Evolutionary conservation across 2,888 invertebrate genomes (phyloP).

Genomic region (Microctonus brassicae): DNA sequence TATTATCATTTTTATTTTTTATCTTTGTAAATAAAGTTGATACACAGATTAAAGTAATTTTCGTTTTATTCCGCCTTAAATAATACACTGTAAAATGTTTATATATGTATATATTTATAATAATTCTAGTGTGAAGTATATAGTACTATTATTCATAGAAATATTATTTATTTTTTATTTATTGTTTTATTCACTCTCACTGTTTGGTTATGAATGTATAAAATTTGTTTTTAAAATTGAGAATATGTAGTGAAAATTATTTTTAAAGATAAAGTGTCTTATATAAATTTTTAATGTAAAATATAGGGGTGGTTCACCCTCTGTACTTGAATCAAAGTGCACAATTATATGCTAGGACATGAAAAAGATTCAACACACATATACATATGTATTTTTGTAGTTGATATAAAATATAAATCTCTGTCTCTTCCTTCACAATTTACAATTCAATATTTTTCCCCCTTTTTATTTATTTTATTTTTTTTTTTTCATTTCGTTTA

Average conservation of each 20-base stretch:
- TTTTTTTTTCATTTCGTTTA: neutral
- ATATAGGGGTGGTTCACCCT: conserved; percentile 55
- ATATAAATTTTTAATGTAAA: conserved; percentile 53
- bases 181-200: neutral
- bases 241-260: conserved; percentile 28
- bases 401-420: neutral
- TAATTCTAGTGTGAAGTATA: neutral
- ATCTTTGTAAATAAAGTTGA: neutral
- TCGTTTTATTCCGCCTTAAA: neutral
- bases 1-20: neutral
- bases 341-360: conserved; percentile 22
- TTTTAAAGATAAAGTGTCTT: conserved; percentile 62
- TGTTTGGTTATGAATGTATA: neutral
- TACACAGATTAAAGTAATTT: neutral
- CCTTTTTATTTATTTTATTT: neutral
- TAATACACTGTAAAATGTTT: neutral
- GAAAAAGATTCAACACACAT: neutral
- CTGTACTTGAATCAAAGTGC: conserved; percentile 37
- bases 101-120: neutral
- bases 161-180: neutral
- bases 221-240: neutral
- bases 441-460: neutral
- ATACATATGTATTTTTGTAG: neutral
- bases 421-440: neutral
- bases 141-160: neutral